A percentile compares a stretch with the other conserved stretches of the same genome.
phyloP scores from a whole-genome alignment of 2,888 invertebrate species.

The Aphidoletes aphidimyza region DNA sequence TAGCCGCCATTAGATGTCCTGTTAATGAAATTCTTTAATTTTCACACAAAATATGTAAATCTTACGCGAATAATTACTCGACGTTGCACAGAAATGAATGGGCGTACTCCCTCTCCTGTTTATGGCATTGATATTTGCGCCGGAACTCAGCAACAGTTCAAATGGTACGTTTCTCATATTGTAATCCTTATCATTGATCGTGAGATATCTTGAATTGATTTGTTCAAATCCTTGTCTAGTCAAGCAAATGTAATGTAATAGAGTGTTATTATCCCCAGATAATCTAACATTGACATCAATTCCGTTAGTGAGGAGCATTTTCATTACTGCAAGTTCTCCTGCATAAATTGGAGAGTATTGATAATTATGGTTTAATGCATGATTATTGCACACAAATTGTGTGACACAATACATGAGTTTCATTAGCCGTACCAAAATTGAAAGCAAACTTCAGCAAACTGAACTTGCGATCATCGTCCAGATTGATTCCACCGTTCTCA shows the following conservation, averaged over 20 bases:
- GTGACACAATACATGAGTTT: conserved; percentile 19
- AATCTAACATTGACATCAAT: conserved; percentile 30
- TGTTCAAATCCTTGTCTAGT: neutral
- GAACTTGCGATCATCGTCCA: conserved; percentile 1
- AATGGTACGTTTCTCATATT: conserved; percentile 23
- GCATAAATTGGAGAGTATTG: conserved; percentile 16
- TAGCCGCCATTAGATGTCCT: conserved; percentile 20
- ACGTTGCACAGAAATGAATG: conserved; percentile 14
- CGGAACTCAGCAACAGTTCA: conserved; percentile 8
- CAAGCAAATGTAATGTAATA: conserved; percentile 21
- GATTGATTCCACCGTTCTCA: conserved; percentile 6
- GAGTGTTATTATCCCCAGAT: conserved; percentile 16
- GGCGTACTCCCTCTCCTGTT: conserved; percentile 15
- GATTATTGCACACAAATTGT: conserved; percentile 22
- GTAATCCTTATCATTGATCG: conserved; percentile 30
- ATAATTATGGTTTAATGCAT: conserved; percentile 27
- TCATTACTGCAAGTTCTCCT: conserved; percentile 4
- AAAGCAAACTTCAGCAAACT: conserved; percentile 18
- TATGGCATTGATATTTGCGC: conserved; percentile 30
- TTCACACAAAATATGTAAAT: conserved; percentile 29
- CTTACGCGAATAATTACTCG: conserved; percentile 22
- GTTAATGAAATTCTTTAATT: conserved; percentile 31
- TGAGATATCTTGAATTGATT: conserved; percentile 29
- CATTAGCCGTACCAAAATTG: conserved; percentile 24
- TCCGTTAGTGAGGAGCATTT: conserved; percentile 24